Conservation (phyloP, 1,140 invertebrate species). For the Chironomus striatipennis region DNA sequence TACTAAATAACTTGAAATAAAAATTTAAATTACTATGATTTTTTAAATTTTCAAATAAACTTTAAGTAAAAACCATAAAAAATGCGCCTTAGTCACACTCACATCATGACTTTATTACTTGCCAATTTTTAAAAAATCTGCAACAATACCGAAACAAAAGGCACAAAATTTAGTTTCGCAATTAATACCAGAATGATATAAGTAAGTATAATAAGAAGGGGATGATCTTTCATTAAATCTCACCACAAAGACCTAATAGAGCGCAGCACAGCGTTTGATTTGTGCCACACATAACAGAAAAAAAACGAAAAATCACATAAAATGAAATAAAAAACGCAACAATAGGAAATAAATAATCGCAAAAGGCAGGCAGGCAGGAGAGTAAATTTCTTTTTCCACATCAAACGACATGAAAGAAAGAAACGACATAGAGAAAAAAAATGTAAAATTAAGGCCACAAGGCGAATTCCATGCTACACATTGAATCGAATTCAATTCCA, state of each 20-base stretch:
- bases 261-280: background rate
- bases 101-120: too few relatives aligned
- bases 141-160: background rate
- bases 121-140: background rate
- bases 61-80: too few relatives aligned
- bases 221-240: conserved; percentile 11
- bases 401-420: conserved; percentile 6
- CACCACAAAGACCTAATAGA: conserved; percentile 7
- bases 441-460: conserved; percentile 1
- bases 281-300: background rate
- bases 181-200: background rate
- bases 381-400: background rate
- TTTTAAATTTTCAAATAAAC: too few relatives aligned
- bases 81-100: too few relatives aligned
- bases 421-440: background rate
- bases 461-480: background rate
- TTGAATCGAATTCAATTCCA: background rate
- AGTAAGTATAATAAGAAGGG: background rate
- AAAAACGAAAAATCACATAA: background rate
- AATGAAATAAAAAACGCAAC: background rate
- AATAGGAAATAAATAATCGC: background rate
- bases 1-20: too few relatives aligned
- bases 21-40: too few relatives aligned
- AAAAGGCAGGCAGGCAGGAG: background rate
- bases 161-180: background rate